phyloP scores from a whole-genome alignment of 1,140 invertebrate genomes.

The Thalassaphorura encarpata region DNA sequence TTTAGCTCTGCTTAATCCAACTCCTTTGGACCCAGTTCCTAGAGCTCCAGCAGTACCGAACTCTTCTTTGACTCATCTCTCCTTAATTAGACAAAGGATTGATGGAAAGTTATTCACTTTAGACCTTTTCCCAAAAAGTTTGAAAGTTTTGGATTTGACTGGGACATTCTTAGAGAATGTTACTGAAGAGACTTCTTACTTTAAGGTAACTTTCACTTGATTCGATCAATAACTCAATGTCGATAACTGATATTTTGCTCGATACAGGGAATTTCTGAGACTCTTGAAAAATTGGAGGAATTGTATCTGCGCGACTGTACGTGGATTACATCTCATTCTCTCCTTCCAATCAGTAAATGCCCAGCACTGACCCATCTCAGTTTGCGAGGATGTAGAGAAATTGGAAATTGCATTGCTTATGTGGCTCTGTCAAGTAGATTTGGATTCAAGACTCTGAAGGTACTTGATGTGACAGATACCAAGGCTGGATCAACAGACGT shows the following conservation, averaged over 20 bases:
- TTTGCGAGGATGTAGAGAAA: constrained; percentile 48
- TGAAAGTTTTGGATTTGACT: constrained; percentile 21
- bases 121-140: constrained; percentile 14
- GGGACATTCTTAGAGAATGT: constrained; percentile 16
- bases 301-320: constrained; percentile 54
- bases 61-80: constrained; percentile 16
- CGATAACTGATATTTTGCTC: background rate
- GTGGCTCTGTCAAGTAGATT: constrained; percentile 57
- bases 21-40: background rate
- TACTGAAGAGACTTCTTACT: constrained; percentile 12
- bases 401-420: constrained; percentile 62
- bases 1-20: constrained; percentile 3
- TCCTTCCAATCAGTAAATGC: constrained; percentile 59
- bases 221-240: background rate
- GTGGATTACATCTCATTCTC: constrained; percentile 58
- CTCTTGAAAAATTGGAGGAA: constrained; percentile 39
- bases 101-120: constrained; percentile 17
- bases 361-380: constrained; percentile 47
- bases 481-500: constrained; percentile 22
- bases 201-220: constrained; percentile 13
- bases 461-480: constrained; percentile 36
- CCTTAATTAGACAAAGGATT: constrained; percentile 21
- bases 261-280: constrained; percentile 11
- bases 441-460: constrained; percentile 56
- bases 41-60: background rate